phyloP scores from a whole-genome alignment of 1,140 invertebrate species.

The Melanaphis sacchari region DNA sequence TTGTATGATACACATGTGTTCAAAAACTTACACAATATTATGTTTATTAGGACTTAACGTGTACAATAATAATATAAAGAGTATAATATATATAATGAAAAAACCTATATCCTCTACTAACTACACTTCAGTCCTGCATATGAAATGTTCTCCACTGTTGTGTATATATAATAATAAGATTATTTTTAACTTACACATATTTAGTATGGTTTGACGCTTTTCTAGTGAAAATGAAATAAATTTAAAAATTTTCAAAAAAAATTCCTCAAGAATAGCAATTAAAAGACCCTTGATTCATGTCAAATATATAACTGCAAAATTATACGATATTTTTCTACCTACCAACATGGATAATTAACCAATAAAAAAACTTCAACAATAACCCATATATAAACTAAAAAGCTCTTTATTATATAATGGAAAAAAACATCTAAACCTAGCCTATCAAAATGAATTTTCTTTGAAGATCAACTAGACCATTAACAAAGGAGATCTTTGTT shows the following conservation, averaged over 20 bases:
- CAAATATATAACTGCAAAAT: background rate
- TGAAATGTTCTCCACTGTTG: too few relatives aligned
- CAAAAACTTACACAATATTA: too few relatives aligned
- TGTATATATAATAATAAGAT: too few relatives aligned
- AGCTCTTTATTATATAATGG: background rate
- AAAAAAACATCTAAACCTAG: background rate
- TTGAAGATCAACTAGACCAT: background rate
- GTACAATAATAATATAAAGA: too few relatives aligned
- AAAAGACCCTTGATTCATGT: background rate
- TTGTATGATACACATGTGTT: background rate
- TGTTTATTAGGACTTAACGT: too few relatives aligned
- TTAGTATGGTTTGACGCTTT: too few relatives aligned
- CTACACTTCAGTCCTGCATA: too few relatives aligned
- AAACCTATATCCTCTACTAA: too few relatives aligned
- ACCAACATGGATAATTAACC: background rate
- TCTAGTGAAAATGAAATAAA: too few relatives aligned
- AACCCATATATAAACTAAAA: background rate
- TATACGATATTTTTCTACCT: background rate
- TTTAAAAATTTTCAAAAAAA: too few relatives aligned
- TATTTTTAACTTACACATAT: too few relatives aligned
- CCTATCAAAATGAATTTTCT: background rate
- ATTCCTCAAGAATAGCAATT: background rate
- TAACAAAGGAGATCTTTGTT: background rate
- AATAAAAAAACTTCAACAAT: background rate
- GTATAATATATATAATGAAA: too few relatives aligned